Evolutionary conservation across 2,113 vertebrate genomes (phyloP).

Genomic region (Petrocephalus zakoni): DNA sequence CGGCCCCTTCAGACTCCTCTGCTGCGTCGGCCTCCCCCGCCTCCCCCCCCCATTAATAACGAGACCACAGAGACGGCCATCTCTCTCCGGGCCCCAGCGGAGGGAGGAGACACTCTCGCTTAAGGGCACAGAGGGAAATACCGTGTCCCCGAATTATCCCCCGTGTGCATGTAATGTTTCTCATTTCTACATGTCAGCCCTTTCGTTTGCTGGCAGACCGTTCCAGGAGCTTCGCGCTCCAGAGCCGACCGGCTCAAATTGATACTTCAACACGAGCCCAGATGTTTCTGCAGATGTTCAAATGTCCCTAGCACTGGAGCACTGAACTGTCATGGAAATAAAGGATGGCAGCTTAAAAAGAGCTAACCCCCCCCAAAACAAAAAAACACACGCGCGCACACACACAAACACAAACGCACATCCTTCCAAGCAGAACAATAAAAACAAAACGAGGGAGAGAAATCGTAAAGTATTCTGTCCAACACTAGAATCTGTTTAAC

Average conservation of each 20-base stretch:
- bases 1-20: not conserved
- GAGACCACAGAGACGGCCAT: not conserved
- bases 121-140: not conserved
- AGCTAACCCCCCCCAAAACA: not conserved
- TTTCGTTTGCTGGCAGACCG: constrained; percentile 18
- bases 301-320: not conserved
- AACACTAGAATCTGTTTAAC: not conserved
- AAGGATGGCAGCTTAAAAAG: constrained; percentile 12
- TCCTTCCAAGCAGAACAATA: not conserved
- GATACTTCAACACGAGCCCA: constrained; percentile 19
- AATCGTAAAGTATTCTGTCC: not conserved
- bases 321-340: not conserved
- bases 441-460: not conserved
- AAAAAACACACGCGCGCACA: not conserved
- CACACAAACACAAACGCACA: not conserved
- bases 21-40: not conserved
- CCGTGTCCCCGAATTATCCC: constrained; percentile 22
- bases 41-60: not conserved
- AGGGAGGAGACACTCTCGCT: not conserved
- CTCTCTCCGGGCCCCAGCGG: not conserved
- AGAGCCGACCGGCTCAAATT: constrained; percentile 14
- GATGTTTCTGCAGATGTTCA: constrained; percentile 25
- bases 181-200: constrained; percentile 18
- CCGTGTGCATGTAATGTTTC: constrained; percentile 24
- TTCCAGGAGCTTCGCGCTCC: constrained; percentile 27